Base-by-base conservation (phyloP, 2,888 invertebrate genomes). In the Athalia rosae region DNA sequence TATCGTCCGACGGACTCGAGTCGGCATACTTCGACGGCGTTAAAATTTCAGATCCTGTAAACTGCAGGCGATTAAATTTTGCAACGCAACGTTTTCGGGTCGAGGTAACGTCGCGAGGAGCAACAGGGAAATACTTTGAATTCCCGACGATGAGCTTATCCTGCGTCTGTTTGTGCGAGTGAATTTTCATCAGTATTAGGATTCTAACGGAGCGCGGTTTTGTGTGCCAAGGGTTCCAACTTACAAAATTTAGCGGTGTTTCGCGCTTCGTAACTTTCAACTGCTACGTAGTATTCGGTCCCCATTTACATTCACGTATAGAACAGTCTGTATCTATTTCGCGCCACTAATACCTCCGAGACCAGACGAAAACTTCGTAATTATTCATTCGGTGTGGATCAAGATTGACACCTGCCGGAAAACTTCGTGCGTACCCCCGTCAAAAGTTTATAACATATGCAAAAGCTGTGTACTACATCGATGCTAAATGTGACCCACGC, bases 361-460 rank as follows among this genome's bases (percentile, higher is more conserved):
- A 9, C 45, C 45, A 71, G 71, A 71, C 71, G 56, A 45, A 58
- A 71, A 45, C 58, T 58, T 45, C 43, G n/a, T 15, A 58, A 71
- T 71, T 71, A 71, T 71, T 71, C 58, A 71, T 71, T 58, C 45
- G 13, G 13, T 41, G 43, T 56, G 45, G 43, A 71, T 71, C 56
- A 11, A 71, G 71, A 71, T 71, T 71, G 71, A 71, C 71, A 71
- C 71, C 71, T 43, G 58, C 43, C 43, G 13, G 71, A 58, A 58
- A 5, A 13, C 71, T 56, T 13, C 58, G 9, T 53, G 28, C 41
- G 41, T 48, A 67, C 67, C 41, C 11, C 28, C 50, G 43, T 58
- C 13, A 58, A 71, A 71, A 56, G 43, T 58, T 58, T 43, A 50
- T 41, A 67, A 67, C 53, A 15, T 58, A 71, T 71, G 71, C 71